A percentile compares a stretch with the other conserved stretches of the same genome.
phyloP scores from a whole-genome alignment of 2,113 vertebrate species.

The Semnornis frantzii region DNA sequence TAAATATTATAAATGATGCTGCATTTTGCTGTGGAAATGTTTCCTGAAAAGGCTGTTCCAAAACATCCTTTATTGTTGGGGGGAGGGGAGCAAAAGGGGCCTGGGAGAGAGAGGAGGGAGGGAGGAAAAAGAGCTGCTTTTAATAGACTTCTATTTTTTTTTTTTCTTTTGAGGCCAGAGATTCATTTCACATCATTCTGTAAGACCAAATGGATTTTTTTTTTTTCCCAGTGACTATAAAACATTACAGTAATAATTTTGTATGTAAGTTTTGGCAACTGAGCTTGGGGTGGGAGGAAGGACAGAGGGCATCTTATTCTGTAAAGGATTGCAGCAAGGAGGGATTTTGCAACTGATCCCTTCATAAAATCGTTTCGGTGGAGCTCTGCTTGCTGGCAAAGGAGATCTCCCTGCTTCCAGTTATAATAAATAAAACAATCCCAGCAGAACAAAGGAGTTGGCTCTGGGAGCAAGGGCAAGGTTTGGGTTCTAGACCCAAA shows the following conservation, averaged over 20 bases:
- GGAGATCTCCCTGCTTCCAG: not conserved
- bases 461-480: not conserved
- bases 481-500: not conserved
- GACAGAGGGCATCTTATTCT: slow-evolving; percentile 54
- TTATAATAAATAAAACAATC: not conserved
- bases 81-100: slow-evolving; percentile 43
- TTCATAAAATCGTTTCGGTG: not conserved
- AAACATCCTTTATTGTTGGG: slow-evolving; percentile 65
- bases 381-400: slow-evolving; percentile 28
- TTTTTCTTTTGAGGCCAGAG: slow-evolving; percentile 49
- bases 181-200: slow-evolving; percentile 59
- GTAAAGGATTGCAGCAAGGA: slow-evolving; percentile 13
- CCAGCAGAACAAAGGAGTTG: not conserved
- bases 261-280: slow-evolving; percentile 53
- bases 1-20: slow-evolving; percentile 76
- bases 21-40: slow-evolving; percentile 70
- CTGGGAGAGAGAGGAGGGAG: slow-evolving; percentile 61
- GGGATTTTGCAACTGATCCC: slow-evolving; percentile 56
- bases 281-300: slow-evolving; percentile 47
- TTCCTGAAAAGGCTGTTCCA: slow-evolving; percentile 74
- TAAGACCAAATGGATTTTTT: slow-evolving; percentile 39
- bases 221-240: slow-evolving; percentile 55
- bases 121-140: slow-evolving; percentile 52
- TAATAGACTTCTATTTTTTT: slow-evolving; percentile 40
- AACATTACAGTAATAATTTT: slow-evolving; percentile 51